These are phyloP conservation scores for Planococcus citri DNA, from an alignment of 1,140 invertebrate genomes.

Conservation along the genomic window DNA sequence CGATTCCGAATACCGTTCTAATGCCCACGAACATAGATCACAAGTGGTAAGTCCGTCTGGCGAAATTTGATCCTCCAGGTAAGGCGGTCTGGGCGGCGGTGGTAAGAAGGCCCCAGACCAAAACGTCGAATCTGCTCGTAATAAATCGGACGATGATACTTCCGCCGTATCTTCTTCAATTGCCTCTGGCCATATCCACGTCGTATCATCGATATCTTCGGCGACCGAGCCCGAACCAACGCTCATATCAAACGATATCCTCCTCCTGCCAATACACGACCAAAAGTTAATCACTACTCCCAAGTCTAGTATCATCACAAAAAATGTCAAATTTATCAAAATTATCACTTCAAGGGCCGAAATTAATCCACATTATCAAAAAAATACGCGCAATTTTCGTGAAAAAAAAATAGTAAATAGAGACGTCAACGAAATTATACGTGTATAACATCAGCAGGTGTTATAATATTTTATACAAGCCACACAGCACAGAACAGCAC, in stretches of 20 bases:
- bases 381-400: no score
- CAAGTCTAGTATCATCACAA: neutral
- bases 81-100: slow-evolving; percentile 49
- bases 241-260: slow-evolving; percentile 11
- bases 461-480: no score
- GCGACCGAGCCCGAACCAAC: slow-evolving; percentile 15
- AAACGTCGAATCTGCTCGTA: slow-evolving; percentile 40
- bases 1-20: slow-evolving; percentile 35
- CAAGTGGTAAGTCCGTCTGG: slow-evolving; percentile 55
- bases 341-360: neutral
- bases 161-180: slow-evolving; percentile 43
- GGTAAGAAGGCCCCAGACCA: slow-evolving; percentile 51
- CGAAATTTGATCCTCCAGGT: slow-evolving; percentile 42
- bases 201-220: slow-evolving; percentile 35
- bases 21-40: slow-evolving; percentile 55
- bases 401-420: no score
- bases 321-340: neutral
- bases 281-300: neutral
- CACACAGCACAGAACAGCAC: no score
- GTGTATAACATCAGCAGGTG: no score
- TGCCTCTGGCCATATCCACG: slow-evolving; percentile 43
- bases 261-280: neutral
- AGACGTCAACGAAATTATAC: no score
- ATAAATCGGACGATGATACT: slow-evolving; percentile 43
- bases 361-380: neutral